Conservation (phyloP, 2,888 invertebrate genomes). For the Oithona nana region DNA sequence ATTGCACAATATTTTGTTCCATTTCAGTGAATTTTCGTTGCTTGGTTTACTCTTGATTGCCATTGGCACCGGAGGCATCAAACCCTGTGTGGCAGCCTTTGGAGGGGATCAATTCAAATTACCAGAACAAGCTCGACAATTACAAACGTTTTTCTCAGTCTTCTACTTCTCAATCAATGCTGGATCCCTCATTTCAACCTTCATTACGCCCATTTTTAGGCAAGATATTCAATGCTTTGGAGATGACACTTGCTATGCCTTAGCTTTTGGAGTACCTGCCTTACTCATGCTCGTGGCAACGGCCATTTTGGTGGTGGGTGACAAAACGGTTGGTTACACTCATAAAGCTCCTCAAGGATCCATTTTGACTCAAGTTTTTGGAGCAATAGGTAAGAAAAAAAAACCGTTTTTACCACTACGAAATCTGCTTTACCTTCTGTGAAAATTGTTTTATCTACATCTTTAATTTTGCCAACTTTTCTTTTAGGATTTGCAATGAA, state of each 20-base stretch:
- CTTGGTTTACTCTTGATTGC: constrained; percentile 55
- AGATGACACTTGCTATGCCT: constrained; percentile 35
- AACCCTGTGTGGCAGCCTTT: constrained; percentile 84
- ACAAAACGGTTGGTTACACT: constrained; percentile 18
- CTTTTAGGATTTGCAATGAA: constrained; percentile 35
- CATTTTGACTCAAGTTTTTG: constrained; percentile 46
- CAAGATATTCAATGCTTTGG: constrained; percentile 57
- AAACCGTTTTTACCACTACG: too few relatives aligned
- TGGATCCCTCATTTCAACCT: constrained; percentile 70
- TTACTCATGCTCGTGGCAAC: constrained; percentile 32
- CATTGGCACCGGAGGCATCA: constrained; percentile 81
- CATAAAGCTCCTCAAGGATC: constrained; percentile 41
- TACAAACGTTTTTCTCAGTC: constrained; percentile 71
- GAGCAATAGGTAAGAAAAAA: too few relatives aligned
- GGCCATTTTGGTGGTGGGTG: constrained; percentile 7
- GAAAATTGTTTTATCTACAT: too few relatives aligned
- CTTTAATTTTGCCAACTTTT: not conserved
- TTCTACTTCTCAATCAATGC: constrained; percentile 83
- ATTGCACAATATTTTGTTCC: not conserved
- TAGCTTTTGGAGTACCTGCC: constrained; percentile 38
- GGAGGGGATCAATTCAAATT: constrained; percentile 81
- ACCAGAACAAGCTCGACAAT: constrained; percentile 54
- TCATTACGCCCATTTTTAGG: constrained; percentile 67
- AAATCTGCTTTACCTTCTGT: too few relatives aligned
- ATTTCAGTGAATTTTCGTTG: constrained; percentile 38